Conservation (phyloP, 1,140 invertebrate species). For the Zaprionus africanus region DNA sequence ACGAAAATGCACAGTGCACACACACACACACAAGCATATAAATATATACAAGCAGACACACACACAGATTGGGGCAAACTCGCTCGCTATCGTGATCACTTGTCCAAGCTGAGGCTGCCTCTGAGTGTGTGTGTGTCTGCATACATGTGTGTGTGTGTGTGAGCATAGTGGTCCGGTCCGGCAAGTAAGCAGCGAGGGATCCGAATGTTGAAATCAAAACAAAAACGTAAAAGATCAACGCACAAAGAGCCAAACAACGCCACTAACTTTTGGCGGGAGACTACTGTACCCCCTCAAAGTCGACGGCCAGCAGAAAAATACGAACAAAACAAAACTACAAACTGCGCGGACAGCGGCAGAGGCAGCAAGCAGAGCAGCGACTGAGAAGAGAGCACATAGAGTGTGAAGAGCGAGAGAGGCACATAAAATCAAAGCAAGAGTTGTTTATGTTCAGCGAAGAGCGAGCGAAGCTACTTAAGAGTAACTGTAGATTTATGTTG, state of each 20-base stretch:
- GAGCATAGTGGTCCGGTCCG: constrained; percentile 46
- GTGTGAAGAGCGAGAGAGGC: background rate
- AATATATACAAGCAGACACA: constrained; percentile 15
- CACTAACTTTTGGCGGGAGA: constrained; percentile 81
- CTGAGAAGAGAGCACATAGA: background rate
- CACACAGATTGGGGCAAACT: constrained; percentile 20
- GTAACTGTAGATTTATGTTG: background rate
- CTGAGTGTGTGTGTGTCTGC: constrained; percentile 3
- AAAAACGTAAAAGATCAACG: constrained; percentile 83
- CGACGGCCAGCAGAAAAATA: constrained; percentile 56
- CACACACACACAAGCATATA: constrained; percentile 23
- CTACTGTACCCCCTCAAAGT: constrained; percentile 70
- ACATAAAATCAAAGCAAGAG: background rate
- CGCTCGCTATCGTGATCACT: constrained; percentile 59
- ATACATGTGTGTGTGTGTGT: background rate
- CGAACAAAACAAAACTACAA: constrained; percentile 80
- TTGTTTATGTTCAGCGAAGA: background rate
- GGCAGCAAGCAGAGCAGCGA: constrained; percentile 17
- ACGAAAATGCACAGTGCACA: constrained; percentile 71
- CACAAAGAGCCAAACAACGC: constrained; percentile 60
- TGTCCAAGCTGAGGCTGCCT: constrained; percentile 36
- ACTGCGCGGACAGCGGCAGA: constrained; percentile 44
- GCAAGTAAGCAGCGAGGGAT: constrained; percentile 45
- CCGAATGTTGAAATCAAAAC: constrained; percentile 81
- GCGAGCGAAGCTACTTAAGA: constrained; percentile 10